phyloP scores from a whole-genome alignment of 2,888 invertebrate genomes.

The Diogma glabrata region DNA sequence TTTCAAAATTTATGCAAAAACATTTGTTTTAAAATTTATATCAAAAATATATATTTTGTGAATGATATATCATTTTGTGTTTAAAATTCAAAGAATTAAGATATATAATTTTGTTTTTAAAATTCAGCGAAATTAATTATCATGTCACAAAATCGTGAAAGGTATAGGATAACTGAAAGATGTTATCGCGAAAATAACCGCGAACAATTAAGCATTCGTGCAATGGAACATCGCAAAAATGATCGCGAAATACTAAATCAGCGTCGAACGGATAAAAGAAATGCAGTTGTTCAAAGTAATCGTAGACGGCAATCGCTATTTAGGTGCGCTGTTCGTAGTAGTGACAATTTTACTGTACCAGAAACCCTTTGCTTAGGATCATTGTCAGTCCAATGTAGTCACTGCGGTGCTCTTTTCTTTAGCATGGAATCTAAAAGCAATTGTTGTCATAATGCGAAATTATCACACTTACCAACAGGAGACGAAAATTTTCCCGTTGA shows the following conservation, averaged over 20 bases:
- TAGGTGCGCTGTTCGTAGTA: neutral
- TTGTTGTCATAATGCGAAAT: constrained; percentile 1
- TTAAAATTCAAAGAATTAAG: too few relatives aligned
- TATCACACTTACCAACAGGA: neutral
- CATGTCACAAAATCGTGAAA: too few relatives aligned
- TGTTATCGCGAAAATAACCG: too few relatives aligned
- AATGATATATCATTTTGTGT: too few relatives aligned
- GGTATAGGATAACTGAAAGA: too few relatives aligned
- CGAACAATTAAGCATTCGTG: too few relatives aligned
- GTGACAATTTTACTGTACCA: neutral
- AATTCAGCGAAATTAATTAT: too few relatives aligned
- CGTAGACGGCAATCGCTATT: neutral
- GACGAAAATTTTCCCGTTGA: too few relatives aligned
- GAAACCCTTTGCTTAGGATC: neutral
- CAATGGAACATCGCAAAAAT: neutral
- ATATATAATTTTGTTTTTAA: too few relatives aligned
- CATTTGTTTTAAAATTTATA: too few relatives aligned
- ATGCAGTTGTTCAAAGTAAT: neutral
- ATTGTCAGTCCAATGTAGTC: neutral
- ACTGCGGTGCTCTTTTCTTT: neutral
- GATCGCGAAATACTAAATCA: neutral
- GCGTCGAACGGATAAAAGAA: neutral
- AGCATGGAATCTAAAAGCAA: neutral
- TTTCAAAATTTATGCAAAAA: too few relatives aligned
- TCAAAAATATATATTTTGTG: too few relatives aligned